These are phyloP conservation scores for Proterorhinus semilunaris DNA, from an alignment of 2,113 vertebrate species.

Conservation along the genomic window DNA sequence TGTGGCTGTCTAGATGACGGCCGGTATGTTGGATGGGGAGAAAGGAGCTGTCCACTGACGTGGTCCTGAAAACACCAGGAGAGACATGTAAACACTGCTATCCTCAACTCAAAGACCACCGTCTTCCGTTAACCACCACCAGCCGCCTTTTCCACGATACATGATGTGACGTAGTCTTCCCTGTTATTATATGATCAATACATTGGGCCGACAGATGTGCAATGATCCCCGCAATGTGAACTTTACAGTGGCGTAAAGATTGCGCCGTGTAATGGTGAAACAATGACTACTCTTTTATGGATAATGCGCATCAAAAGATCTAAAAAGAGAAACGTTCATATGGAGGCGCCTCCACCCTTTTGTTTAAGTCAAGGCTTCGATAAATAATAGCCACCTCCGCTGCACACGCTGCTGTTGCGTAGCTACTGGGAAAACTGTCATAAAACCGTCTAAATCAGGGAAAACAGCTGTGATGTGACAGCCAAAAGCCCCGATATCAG, in stretches of 20 bases:
- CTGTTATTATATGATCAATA: constrained; percentile 4
- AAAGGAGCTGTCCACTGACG: constrained; percentile 76
- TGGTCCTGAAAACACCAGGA: constrained; percentile 79
- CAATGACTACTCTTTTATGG: background rate
- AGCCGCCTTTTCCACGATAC: background rate
- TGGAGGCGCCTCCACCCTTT: constrained; percentile 44
- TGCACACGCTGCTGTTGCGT: constrained; percentile 12
- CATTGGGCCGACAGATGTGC: constrained; percentile 34
- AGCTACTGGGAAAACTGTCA: constrained; percentile 7
- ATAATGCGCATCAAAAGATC: constrained; percentile 14
- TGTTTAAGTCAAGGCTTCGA: constrained; percentile 28
- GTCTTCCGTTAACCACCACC: constrained; percentile 11
- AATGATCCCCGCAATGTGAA: constrained; percentile 39
- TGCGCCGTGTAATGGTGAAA: background rate
- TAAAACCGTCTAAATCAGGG: constrained; percentile 9
- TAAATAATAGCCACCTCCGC: constrained; percentile 9
- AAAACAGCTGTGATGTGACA: constrained; percentile 44
- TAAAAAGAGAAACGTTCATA: constrained; percentile 23
- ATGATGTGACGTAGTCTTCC: constrained; percentile 1
- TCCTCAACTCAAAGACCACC: background rate
- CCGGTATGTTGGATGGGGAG: constrained; percentile 19
- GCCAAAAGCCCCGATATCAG: constrained; percentile 26
- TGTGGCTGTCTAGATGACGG: background rate
- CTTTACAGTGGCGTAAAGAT: constrained; percentile 46
- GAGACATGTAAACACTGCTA: constrained; percentile 11